Conservation (phyloP, 2,888 invertebrate species). For the Ectropis crepuscularia region DNA sequence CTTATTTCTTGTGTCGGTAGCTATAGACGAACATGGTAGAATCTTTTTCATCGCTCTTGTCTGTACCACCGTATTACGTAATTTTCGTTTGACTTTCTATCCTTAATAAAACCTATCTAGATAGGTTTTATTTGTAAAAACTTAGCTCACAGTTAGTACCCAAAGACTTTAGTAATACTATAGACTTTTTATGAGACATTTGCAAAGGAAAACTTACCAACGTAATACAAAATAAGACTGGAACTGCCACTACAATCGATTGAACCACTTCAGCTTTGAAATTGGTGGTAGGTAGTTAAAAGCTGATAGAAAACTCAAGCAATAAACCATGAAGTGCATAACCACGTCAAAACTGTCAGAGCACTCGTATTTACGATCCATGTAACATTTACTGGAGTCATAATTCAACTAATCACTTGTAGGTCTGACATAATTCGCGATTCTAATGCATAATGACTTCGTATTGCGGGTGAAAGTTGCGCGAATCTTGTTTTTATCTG, state of each 20-base stretch:
- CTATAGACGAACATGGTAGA: too few species aligned
- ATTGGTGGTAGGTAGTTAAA: constrained; percentile 11
- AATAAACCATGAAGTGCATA: constrained; percentile 35
- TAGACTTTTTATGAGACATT: too few species aligned
- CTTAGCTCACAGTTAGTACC: too few species aligned
- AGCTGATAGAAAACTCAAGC: constrained; percentile 25
- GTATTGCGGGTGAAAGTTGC: constrained; percentile 32
- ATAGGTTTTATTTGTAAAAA: too few species aligned
- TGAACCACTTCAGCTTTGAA: background rate
- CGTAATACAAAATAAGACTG: background rate
- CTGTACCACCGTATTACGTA: too few species aligned
- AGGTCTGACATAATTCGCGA: constrained; percentile 38
- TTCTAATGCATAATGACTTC: constrained; percentile 34
- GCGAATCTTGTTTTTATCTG: constrained; percentile 18
- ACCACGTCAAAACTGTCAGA: constrained; percentile 39
- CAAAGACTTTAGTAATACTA: too few species aligned
- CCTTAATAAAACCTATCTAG: too few species aligned
- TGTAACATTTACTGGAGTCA: constrained; percentile 31
- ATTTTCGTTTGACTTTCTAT: too few species aligned
- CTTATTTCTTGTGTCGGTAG: too few species aligned
- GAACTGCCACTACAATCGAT: background rate
- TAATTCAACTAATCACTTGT: constrained; percentile 44
- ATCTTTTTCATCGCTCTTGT: too few species aligned
- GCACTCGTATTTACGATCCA: constrained; percentile 36
- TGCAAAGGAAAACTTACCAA: too few species aligned